Conservation (phyloP, 2,113 vertebrate genomes). For the Ceyx melanurus region DNA sequence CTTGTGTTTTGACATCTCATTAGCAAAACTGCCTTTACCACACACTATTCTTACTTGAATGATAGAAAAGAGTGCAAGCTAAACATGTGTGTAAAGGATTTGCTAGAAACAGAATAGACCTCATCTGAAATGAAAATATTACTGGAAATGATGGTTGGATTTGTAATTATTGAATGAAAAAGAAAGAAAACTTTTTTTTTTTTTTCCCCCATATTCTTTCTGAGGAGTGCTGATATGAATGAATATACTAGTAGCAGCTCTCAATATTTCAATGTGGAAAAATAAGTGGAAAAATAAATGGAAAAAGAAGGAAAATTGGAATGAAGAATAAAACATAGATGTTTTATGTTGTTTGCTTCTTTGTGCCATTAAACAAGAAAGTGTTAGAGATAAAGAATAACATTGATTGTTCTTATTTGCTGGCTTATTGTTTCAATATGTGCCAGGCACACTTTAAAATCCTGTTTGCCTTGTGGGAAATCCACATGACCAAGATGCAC, state of each 20-base stretch:
- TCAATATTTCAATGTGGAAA: neutral
- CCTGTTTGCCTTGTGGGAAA: neutral
- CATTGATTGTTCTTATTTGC: neutral
- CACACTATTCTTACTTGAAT: neutral
- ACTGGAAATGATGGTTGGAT: neutral
- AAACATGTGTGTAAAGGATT: neutral
- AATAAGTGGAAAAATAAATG: neutral
- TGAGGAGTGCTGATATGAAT: neutral
- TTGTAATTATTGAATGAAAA: neutral
- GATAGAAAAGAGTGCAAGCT: neutral
- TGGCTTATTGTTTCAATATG: neutral
- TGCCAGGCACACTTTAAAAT: neutral
- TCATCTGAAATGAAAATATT: constrained; percentile 25
- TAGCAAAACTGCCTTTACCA: constrained; percentile 39
- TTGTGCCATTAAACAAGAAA: neutral
- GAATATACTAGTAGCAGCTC: neutral
- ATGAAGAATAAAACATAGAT: neutral
- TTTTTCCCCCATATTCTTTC: neutral
- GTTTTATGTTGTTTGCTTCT: neutral
- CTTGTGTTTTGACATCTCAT: constrained; percentile 59
- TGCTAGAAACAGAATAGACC: neutral
- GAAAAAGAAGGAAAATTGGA: neutral
- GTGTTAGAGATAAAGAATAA: neutral
- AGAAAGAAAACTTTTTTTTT: neutral
- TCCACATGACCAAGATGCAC: neutral